These are phyloP conservation scores for Semnornis frantzii DNA, from an alignment of 2,113 vertebrate genomes.

Conservation along the genomic window DNA sequence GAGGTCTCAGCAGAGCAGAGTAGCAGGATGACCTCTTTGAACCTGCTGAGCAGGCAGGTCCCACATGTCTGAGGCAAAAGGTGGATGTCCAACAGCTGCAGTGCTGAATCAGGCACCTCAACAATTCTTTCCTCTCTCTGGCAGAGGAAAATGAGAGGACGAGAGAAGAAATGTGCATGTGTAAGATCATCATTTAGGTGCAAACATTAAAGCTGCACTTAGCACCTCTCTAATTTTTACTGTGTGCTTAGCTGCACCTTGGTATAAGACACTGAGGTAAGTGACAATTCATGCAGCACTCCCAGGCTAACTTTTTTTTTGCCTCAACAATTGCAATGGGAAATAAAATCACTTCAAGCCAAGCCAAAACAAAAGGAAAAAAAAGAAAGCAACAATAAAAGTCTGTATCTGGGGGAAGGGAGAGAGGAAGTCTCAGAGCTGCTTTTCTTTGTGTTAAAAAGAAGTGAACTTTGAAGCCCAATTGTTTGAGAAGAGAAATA, in stretches of 20 bases:
- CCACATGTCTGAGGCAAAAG: not conserved
- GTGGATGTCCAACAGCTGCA: not conserved
- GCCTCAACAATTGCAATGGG: not conserved
- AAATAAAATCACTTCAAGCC: not conserved
- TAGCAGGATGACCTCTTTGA: too few species aligned
- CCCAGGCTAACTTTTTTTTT: not conserved
- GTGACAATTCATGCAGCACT: slow-evolving; percentile 54
- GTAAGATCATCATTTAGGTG: not conserved
- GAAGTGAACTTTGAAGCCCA: not conserved
- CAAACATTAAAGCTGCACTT: slow-evolving; percentile 53
- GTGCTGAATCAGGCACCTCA: not conserved
- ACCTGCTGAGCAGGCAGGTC: not conserved
- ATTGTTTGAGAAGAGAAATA: not conserved
- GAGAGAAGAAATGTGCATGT: not conserved
- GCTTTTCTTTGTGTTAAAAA: not conserved
- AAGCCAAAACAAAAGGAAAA: too few species aligned
- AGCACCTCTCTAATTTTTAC: slow-evolving; percentile 57
- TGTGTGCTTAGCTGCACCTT: not conserved
- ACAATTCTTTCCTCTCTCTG: not conserved
- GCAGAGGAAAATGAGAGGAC: not conserved
- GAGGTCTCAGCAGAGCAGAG: too few species aligned
- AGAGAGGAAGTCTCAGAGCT: not conserved
- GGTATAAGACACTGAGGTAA: not conserved
- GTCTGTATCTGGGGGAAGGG: not conserved
- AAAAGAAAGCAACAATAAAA: not conserved